Evolutionary conservation across 2,797 vertebrate genomes (phyloP).

Genomic region (Eulemur rubriventer): DNA sequence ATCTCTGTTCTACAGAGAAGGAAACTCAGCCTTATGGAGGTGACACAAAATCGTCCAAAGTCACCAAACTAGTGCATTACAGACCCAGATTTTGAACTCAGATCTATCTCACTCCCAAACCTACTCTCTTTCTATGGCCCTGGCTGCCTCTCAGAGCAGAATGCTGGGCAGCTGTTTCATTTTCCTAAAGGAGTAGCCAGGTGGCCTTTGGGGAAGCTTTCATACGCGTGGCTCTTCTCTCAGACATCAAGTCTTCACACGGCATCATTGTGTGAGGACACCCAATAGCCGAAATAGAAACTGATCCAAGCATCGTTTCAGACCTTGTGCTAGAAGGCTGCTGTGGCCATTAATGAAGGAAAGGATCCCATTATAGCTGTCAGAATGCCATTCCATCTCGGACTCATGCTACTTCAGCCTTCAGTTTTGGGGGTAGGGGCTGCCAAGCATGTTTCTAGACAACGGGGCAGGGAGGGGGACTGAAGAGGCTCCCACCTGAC

Average conservation of each 20-base stretch:
- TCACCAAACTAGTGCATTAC: neutral
- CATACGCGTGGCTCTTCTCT: neutral
- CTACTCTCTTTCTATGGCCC: fast-evolving
- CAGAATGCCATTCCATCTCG: too few species aligned
- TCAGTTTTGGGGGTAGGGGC: neutral
- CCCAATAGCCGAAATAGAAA: neutral
- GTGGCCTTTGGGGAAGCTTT: neutral
- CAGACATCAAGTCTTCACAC: fast-evolving
- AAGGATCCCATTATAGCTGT: too few species aligned
- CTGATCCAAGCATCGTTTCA: neutral
- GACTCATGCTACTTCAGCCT: neutral
- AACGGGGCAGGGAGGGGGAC: too few species aligned
- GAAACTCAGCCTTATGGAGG: neutral
- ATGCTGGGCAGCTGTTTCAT: neutral
- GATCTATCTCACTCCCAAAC: neutral
- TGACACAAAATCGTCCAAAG: neutral
- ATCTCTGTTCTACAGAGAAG: too few species aligned
- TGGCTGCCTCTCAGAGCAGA: neutral
- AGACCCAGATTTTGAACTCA: neutral
- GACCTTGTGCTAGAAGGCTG: neutral
- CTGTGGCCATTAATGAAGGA: neutral
- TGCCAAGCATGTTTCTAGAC: neutral
- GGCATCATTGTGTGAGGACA: neutral
- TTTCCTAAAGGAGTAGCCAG: neutral
- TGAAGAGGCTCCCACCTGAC: neutral